A percentile compares a stretch with the other conserved stretches of the same genome.
These are phyloP conservation scores for Decapterus maruadsi DNA, from an alignment of 2,797 vertebrate species.

Conservation along the genomic window DNA sequence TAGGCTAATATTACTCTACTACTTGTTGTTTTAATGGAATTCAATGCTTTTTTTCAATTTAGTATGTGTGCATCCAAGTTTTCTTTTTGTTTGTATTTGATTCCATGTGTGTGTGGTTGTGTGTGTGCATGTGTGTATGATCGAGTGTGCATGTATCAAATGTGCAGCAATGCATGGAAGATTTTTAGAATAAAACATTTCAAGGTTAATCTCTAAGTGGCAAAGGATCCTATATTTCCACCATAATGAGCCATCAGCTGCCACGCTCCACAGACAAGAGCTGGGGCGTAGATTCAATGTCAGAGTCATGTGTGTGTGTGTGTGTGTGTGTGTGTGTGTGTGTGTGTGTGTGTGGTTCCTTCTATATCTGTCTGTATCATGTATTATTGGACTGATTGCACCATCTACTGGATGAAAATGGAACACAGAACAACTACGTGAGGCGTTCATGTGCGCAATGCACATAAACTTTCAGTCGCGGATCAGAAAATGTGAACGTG, in stretches of 20 bases:
- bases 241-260: constrained; percentile 67
- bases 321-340: not conserved
- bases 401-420: too few species aligned
- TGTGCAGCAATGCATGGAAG: constrained; percentile 10
- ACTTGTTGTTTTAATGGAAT: not conserved
- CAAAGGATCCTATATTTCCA: constrained; percentile 49
- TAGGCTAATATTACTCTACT: too few species aligned
- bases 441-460: too few species aligned
- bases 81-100: not conserved
- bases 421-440: too few species aligned
- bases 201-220: constrained; percentile 62
- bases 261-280: constrained; percentile 44
- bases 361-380: too few species aligned
- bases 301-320: constrained; percentile 4
- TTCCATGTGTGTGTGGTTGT: not conserved
- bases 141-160: constrained; percentile 10
- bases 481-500: too few species aligned
- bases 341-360: not conserved
- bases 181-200: constrained; percentile 37
- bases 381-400: too few species aligned
- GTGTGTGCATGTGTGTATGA: constrained; percentile 15
- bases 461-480: too few species aligned
- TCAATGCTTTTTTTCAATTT: not conserved
- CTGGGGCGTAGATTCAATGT: constrained; percentile 18
- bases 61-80: not conserved